Evolutionary conservation across 2,888 invertebrate species (phyloP), one percentile per base, ranked within the genome.

Genomic region (Tridacna crocea): DNA sequence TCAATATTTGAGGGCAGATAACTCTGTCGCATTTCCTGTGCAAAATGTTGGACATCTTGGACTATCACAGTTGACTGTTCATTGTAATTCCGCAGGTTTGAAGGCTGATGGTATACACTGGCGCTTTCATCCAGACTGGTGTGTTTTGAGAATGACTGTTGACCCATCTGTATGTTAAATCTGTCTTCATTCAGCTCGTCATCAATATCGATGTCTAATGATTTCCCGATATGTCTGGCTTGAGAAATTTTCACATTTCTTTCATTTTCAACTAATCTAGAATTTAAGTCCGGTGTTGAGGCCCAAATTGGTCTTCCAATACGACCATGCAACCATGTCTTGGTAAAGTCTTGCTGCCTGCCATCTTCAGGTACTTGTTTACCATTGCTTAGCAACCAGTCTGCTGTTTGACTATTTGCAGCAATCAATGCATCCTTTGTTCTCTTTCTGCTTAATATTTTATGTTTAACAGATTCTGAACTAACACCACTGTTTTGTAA

Each of bases 351-450:
- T 60, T 22, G 48, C n/a, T 61, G 66, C 24, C 51, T 76, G 17
- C 27, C 11, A 11, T 51, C 55, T 19, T 70, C 19, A 19, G 61
- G 48, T 10, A 60, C 63, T 65, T 68, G 66, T 60, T 70, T 76
- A 12, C 81, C 72, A 27, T 73, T 80, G 63, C 72, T 77, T 10
- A 85, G 77, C 73, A 85, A 77, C 85, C 85, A 85, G 70, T 83
- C 83, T 65, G 80, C 85, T 13, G 82, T 83, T 24, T 85, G 82
- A 65, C 72, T 83, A 12, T 75, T 80, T 48, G 80, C 76, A 46
- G 83, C 76, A 51, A 83, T 73, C 19, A 83, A 58, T 12, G 74
- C 72, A 73, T 85, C 80, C 65, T 85, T 85, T 19, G 83, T 72
- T 55, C 68, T 72, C 22, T 72, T 78, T 70, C 75, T 80, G 13